phyloP scores from a whole-genome alignment of 1,140 invertebrate genomes.

The Brachionus rotundiformis region DNA sequence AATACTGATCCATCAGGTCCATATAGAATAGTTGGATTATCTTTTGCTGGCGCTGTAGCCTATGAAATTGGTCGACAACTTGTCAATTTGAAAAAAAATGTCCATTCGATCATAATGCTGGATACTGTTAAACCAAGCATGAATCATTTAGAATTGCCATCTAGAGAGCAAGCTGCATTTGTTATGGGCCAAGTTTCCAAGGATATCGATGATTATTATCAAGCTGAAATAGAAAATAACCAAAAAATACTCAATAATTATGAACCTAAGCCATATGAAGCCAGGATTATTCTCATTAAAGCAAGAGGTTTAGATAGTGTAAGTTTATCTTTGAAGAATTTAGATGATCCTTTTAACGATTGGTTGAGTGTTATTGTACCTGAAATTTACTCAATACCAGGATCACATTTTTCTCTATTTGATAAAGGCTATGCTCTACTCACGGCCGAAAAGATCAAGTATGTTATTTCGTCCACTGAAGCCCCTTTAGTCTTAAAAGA shows the following conservation, averaged over 20 bases:
- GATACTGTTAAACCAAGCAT: not conserved
- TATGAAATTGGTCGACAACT: constrained; percentile 81
- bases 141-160: constrained; percentile 9
- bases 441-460: not conserved
- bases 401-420: constrained; percentile 5
- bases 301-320: not conserved
- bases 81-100: not conserved
- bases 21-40: constrained; percentile 85
- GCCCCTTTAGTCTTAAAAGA: not conserved
- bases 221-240: not conserved
- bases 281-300: not conserved
- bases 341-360: not conserved
- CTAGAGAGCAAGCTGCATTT: not conserved
- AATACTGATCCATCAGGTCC: constrained; percentile 76
- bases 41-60: constrained; percentile 84
- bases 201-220: constrained; percentile 4
- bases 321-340: not conserved
- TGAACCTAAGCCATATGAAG: not conserved
- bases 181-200: not conserved
- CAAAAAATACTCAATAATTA: not conserved
- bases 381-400: not conserved
- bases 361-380: not conserved
- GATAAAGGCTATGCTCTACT: not conserved
- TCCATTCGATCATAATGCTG: not conserved
- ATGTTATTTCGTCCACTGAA: not conserved